A percentile compares a stretch with the other conserved stretches of the same genome.
Evolutionary conservation across 53 echinoderm and acorn worm species (phyloP).

Genomic region (Arbacia lixula): DNA sequence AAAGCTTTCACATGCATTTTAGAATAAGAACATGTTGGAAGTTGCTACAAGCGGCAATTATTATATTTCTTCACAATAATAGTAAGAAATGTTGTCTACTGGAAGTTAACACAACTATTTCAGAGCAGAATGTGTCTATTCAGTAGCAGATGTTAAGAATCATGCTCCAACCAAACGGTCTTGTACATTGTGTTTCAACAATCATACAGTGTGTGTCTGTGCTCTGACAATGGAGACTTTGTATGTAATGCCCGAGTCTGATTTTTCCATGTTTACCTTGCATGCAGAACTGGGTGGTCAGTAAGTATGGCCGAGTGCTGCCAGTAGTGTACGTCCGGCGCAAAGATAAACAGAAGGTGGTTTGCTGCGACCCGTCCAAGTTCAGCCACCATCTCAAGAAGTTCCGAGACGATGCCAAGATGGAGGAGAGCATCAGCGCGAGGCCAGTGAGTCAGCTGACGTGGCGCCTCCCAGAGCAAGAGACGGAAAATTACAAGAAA

Average conservation of each 20-base stretch:
- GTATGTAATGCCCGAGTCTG: too few species aligned
- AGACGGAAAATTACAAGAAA: slow-evolving; percentile 44
- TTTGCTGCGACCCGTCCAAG: slow-evolving; percentile 87
- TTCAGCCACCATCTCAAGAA: slow-evolving; percentile 77
- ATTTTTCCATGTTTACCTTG: background rate
- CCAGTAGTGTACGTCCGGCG: slow-evolving; percentile 88
- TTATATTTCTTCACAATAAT: too few species aligned
- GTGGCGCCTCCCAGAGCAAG: slow-evolving; percentile 66
- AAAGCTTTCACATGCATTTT: too few species aligned
- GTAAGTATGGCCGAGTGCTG: slow-evolving; percentile 89
- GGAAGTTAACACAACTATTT: too few species aligned
- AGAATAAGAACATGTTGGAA: too few species aligned
- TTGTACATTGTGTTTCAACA: too few species aligned
- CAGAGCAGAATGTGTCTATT: too few species aligned
- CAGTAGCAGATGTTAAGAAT: background rate
- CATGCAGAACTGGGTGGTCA: slow-evolving; percentile 87
- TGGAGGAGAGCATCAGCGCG: background rate
- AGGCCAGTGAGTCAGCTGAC: slow-evolving; percentile 48
- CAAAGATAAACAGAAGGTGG: slow-evolving; percentile 72
- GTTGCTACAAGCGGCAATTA: too few species aligned
- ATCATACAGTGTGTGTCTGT: too few species aligned
- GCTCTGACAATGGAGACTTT: too few species aligned
- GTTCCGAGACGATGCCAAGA: slow-evolving; percentile 59
- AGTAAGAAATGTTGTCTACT: too few species aligned
- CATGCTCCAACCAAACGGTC: too few species aligned